These are phyloP conservation scores for Calliscelio sp. DNA, from an alignment of 2,888 invertebrate genomes.

Conservation along the genomic window DNA sequence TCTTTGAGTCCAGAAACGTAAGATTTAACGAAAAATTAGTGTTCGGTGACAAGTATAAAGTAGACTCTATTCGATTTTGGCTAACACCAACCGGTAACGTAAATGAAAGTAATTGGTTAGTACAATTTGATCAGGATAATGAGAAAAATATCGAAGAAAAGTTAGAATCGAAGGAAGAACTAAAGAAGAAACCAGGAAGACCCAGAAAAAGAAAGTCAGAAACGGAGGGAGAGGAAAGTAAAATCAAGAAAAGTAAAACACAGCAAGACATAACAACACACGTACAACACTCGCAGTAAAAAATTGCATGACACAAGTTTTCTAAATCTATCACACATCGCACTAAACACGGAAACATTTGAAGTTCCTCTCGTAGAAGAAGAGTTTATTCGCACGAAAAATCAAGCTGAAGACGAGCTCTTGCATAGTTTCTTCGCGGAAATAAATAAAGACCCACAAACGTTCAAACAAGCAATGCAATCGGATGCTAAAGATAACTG, in stretches of 20 bases:
- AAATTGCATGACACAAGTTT: neutral
- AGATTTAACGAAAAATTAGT: slow-evolving; percentile 29
- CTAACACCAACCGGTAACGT: neutral
- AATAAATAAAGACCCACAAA: slow-evolving; percentile 40
- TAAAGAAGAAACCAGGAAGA: slow-evolving; percentile 44
- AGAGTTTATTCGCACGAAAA: neutral
- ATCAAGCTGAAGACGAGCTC: neutral
- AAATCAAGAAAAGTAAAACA: no score
- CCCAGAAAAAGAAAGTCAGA: slow-evolving; percentile 16
- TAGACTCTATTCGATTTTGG: slow-evolving; percentile 36
- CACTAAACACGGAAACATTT: no score
- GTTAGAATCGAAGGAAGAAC: slow-evolving; percentile 40
- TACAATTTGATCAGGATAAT: no score
- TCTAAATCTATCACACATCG: no score
- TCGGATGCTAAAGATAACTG: slow-evolving; percentile 56
- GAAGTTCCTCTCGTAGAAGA: slow-evolving; percentile 10
- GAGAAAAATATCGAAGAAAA: neutral
- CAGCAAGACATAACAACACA: neutral
- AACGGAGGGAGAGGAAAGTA: slow-evolving; percentile 11
- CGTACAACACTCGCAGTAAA: neutral
- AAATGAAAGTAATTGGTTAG: neutral
- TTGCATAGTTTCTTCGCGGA: slow-evolving; percentile 39
- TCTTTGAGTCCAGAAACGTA: slow-evolving; percentile 3
- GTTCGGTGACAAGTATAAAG: slow-evolving; percentile 68
- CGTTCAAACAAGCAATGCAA: slow-evolving; percentile 51